Percentiles rank a stretch among this genome's conserved stretches.
phyloP scores from a whole-genome alignment of 2,113 vertebrate genomes.

The Lanius collurio region DNA sequence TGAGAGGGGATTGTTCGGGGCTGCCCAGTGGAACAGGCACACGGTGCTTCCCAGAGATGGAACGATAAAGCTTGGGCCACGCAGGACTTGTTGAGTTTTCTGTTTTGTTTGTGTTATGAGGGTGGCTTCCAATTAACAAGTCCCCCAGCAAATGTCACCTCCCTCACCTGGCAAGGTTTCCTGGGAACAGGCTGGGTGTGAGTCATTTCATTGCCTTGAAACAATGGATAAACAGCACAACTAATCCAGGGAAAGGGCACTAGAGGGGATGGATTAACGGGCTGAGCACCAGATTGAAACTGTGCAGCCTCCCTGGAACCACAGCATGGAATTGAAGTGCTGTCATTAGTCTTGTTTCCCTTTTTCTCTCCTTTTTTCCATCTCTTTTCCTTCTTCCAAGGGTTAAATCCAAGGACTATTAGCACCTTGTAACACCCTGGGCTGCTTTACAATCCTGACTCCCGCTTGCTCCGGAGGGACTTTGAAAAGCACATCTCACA shows the following conservation, averaged over 20 bases:
- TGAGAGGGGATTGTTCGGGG: conserved; percentile 21
- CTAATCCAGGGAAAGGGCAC: conserved; percentile 59
- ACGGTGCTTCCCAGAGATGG: neutral
- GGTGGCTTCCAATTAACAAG: neutral
- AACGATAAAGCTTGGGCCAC: neutral
- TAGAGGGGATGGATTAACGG: neutral
- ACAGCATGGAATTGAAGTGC: neutral
- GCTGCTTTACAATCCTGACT: neutral
- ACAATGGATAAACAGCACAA: conserved; percentile 40
- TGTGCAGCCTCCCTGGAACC: neutral
- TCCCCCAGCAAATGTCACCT: conserved; percentile 34
- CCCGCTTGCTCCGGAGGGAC: neutral
- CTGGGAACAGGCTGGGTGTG: conserved; percentile 19
- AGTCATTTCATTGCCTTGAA: conserved; percentile 40
- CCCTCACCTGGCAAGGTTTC: conserved; percentile 49
- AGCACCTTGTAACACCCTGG: rapidly evolving
- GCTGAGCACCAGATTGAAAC: neutral
- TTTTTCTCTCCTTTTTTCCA: too few species aligned
- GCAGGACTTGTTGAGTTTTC: neutral
- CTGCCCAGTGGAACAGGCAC: conserved; percentile 8
- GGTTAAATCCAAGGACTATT: neutral
- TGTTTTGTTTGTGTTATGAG: neutral
- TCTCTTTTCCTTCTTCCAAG: neutral
- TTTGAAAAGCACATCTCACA: neutral
- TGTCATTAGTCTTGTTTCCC: neutral